Conservation (phyloP, 2,797 vertebrate species). For the Acipenser oxyrinchus region DNA sequence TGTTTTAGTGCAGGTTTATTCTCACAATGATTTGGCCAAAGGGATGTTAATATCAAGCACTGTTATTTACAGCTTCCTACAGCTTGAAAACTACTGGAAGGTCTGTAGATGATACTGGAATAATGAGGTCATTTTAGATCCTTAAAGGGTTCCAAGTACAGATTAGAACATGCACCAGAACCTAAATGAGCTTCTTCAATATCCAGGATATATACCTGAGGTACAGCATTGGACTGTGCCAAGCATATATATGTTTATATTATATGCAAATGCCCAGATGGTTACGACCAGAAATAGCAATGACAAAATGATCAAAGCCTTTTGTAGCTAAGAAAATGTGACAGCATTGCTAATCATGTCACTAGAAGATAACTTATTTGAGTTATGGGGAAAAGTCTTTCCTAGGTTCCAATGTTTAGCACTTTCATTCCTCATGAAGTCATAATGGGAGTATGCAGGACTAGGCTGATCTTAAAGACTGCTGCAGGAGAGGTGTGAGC, state of each 20-base stretch:
- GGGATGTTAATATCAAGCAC: not conserved
- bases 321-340: not conserved
- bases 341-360: not conserved
- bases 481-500: not conserved
- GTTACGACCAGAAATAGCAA: not conserved
- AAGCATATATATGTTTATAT: too few relatives aligned
- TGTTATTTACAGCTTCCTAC: slow-evolving; percentile 21
- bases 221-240: too few relatives aligned
- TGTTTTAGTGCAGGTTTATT: slow-evolving; percentile 15
- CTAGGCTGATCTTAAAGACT: not conserved
- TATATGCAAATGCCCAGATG: too few relatives aligned
- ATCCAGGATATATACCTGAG: too few relatives aligned
- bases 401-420: not conserved
- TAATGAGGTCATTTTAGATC: too few relatives aligned
- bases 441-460: not conserved
- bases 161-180: too few relatives aligned
- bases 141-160: too few relatives aligned
- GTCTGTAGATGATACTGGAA: too few relatives aligned
- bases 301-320: not conserved
- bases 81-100: too few relatives aligned
- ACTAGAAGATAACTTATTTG: not conserved
- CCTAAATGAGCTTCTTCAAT: too few relatives aligned
- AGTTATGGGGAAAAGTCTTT: not conserved
- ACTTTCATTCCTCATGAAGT: not conserved
- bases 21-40: not conserved